These are phyloP conservation scores for Protobothrops mucrosquamatus DNA, from an alignment of 2,113 vertebrate genomes.

Conservation along the genomic window DNA sequence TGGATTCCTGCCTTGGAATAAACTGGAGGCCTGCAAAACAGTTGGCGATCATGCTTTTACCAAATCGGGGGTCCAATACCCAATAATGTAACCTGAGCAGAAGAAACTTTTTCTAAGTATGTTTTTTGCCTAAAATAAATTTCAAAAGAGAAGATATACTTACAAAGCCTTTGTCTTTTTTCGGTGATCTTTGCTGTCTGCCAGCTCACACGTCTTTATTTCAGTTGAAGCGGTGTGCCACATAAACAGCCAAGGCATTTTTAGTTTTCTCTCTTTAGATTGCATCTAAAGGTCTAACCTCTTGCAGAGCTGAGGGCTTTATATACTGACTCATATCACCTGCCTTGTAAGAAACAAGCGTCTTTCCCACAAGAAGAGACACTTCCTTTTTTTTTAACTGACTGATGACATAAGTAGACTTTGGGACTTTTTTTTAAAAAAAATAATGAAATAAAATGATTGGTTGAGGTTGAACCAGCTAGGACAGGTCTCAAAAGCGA, in stretches of 20 bases:
- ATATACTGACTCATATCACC: conserved; percentile 66
- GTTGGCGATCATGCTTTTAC: neutral
- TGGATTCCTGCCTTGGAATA: neutral
- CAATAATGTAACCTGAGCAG: neutral
- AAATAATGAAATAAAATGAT: conserved; percentile 54
- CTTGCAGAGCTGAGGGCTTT: conserved; percentile 53
- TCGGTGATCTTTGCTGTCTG: conserved; percentile 71
- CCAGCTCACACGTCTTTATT: conserved; percentile 60
- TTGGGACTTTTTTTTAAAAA: conserved; percentile 47
- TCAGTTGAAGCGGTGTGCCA: conserved; percentile 56
- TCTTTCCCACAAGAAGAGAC: conserved; percentile 66
- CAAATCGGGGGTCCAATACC: neutral
- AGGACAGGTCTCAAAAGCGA: conserved; percentile 45
- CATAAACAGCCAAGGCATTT: conserved; percentile 72
- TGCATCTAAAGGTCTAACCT: conserved; percentile 43
- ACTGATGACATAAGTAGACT: conserved; percentile 60
- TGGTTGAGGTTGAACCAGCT: conserved; percentile 65
- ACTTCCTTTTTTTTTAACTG: conserved; percentile 68
- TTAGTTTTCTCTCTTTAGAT: conserved; percentile 40
- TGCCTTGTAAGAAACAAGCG: conserved; percentile 48
- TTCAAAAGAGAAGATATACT: conserved; percentile 47
- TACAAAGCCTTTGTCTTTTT: conserved; percentile 74
- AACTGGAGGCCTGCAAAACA: neutral
- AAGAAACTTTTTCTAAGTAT: neutral
- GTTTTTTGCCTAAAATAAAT: neutral